These are phyloP conservation scores for Metacarcinus magister DNA, from an alignment of 2,888 invertebrate genomes.

Conservation along the genomic window DNA sequence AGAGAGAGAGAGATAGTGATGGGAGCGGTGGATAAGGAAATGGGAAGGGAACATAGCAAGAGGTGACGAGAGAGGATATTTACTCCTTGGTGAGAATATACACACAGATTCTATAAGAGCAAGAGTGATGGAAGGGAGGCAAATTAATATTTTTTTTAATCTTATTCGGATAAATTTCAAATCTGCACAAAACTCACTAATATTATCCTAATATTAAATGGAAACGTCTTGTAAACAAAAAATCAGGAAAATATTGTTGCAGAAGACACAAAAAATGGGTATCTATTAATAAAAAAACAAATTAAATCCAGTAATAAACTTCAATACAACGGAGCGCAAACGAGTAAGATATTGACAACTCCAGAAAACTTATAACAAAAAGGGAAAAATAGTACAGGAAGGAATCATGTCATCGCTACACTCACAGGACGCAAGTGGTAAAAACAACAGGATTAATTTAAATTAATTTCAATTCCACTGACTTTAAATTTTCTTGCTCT, in stretches of 20 bases:
- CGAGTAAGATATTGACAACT: too few species aligned
- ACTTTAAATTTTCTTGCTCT: background rate
- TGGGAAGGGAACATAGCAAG: background rate
- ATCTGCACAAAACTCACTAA: background rate
- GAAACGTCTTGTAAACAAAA: background rate
- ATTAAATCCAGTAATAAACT: too few species aligned
- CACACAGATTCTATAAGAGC: background rate
- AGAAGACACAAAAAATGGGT: too few species aligned
- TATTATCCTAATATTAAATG: background rate
- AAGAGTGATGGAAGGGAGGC: background rate
- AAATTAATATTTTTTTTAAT: background rate
- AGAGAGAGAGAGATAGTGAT: too few species aligned
- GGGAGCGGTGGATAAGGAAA: too few species aligned
- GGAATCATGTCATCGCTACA: background rate
- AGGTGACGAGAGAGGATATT: background rate
- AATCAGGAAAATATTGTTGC: background rate
- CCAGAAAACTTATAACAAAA: too few species aligned
- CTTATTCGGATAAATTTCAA: background rate
- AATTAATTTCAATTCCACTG: slow-evolving; percentile 10
- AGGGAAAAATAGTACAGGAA: too few species aligned
- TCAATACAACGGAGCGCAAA: too few species aligned
- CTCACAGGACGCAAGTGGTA: background rate
- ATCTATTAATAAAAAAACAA: too few species aligned
- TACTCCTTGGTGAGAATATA: background rate
- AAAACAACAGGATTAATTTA: background rate